Conservation (phyloP, 2,113 vertebrate species). For the Chunga burmeisteri region DNA sequence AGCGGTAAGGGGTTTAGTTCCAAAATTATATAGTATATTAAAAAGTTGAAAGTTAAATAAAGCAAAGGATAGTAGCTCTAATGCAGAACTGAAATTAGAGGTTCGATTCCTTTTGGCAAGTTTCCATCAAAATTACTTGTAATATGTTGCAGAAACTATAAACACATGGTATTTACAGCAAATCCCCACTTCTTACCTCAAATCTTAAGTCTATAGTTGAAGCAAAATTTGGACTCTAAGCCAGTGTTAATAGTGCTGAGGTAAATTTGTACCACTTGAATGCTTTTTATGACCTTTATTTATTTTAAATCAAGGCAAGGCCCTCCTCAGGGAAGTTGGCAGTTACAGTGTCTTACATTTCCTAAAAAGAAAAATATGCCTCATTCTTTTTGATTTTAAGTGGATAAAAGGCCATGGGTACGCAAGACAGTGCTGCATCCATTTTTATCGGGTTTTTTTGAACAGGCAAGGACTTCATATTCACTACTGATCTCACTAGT, state of each 20-base stretch:
- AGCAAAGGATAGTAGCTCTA: not conserved
- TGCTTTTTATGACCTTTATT: not conserved
- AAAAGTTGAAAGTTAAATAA: not conserved
- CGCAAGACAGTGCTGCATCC: not conserved
- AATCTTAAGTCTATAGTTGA: not conserved
- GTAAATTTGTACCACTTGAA: not conserved
- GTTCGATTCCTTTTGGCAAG: not conserved
- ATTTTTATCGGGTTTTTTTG: not conserved
- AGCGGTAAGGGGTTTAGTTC: not conserved
- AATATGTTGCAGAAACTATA: not conserved
- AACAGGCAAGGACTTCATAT: not conserved
- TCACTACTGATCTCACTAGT: not conserved
- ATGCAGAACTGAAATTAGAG: not conserved
- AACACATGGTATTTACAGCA: not conserved
- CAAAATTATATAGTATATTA: not conserved
- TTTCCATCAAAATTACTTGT: not conserved
- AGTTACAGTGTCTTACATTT: not conserved
- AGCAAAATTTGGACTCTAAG: not conserved
- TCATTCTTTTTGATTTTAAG: not conserved
- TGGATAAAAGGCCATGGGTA: not conserved
- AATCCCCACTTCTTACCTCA: not conserved
- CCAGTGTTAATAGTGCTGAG: not conserved
- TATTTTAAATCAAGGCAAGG: not conserved
- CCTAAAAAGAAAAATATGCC: not conserved
- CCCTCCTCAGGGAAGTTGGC: not conserved